Conservation (phyloP, 2,888 invertebrate species). For the Lasioglossum calceatum region DNA sequence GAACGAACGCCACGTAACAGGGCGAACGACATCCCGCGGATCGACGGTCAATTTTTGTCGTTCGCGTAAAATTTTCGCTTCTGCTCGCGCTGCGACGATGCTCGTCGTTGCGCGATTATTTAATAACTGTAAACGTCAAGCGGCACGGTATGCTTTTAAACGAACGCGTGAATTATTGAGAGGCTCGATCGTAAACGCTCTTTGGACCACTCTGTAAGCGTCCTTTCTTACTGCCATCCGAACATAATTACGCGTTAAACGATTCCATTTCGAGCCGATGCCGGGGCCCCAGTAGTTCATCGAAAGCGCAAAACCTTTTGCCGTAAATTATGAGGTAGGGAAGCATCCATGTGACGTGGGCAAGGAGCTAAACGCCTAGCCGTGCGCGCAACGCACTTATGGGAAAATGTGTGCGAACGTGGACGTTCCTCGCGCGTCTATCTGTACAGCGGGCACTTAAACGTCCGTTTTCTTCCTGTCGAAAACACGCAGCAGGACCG, state of each 20-base stretch:
- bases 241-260: constrained; percentile 52
- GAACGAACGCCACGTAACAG: constrained; percentile 4
- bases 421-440: constrained; percentile 40
- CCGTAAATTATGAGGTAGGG: constrained; percentile 48
- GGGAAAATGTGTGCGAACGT: constrained; percentile 43
- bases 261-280: constrained; percentile 43
- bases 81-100: not conserved
- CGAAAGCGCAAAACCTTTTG: constrained; percentile 47
- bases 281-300: constrained; percentile 30
- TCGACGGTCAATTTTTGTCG: not conserved
- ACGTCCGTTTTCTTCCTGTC: not conserved
- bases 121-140: constrained; percentile 20
- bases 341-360: constrained; percentile 77
- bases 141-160: constrained; percentile 38
- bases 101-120: constrained; percentile 6
- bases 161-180: constrained; percentile 33
- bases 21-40: not conserved
- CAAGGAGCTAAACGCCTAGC: constrained; percentile 79
- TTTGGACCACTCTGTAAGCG: constrained; percentile 10
- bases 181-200: constrained; percentile 35
- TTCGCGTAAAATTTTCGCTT: not conserved
- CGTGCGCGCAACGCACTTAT: constrained; percentile 52
- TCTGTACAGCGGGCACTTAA: not conserved
- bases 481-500: not conserved
- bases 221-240: constrained; percentile 39